These are phyloP conservation scores for Pseudeuparius sepicola DNA, from an alignment of 2,888 invertebrate genomes.

Conservation along the genomic window DNA sequence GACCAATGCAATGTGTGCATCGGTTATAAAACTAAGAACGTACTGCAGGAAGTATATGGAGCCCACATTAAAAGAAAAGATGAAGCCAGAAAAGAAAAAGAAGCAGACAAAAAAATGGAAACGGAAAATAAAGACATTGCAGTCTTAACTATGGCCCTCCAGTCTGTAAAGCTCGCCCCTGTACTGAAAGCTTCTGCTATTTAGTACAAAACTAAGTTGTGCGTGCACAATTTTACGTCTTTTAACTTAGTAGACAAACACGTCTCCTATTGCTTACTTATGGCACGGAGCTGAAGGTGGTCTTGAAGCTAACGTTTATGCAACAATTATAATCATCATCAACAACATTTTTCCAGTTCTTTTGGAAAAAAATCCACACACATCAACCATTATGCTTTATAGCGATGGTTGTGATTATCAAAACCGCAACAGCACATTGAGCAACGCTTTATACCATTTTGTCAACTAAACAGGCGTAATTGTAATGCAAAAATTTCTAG, in stretches of 20 bases:
- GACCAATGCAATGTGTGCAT: constrained; percentile 13
- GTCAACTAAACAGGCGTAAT: constrained; percentile 10
- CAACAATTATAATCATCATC: constrained; percentile 13
- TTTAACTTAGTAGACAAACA: constrained; percentile 17
- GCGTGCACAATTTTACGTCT: constrained; percentile 20
- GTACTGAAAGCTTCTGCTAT: constrained; percentile 15
- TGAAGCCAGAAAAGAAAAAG: constrained; percentile 2
- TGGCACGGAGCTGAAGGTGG: constrained; percentile 17
- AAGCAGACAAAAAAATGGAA: constrained; percentile 4
- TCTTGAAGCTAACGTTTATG: constrained; percentile 16
- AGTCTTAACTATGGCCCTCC: constrained; percentile 13
- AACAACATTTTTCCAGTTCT: constrained; percentile 16
- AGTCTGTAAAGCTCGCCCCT: no score
- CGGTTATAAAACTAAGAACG: constrained; percentile 11
- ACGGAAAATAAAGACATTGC: constrained; percentile 12
- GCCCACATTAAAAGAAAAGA: constrained; percentile 2
- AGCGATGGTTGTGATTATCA: constrained; percentile 18
- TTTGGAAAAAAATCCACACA: constrained; percentile 13
- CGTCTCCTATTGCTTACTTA: constrained; percentile 16
- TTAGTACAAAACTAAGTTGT: constrained; percentile 21
- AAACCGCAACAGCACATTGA: constrained; percentile 14
- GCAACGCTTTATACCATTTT: constrained; percentile 14
- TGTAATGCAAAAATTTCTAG: constrained; percentile 15
- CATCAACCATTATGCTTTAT: constrained; percentile 13
- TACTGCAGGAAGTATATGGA: constrained; percentile 4